Base-by-base conservation (phyloP, 1,140 invertebrate species). In the Thaumatotibia leucotreta region DNA sequence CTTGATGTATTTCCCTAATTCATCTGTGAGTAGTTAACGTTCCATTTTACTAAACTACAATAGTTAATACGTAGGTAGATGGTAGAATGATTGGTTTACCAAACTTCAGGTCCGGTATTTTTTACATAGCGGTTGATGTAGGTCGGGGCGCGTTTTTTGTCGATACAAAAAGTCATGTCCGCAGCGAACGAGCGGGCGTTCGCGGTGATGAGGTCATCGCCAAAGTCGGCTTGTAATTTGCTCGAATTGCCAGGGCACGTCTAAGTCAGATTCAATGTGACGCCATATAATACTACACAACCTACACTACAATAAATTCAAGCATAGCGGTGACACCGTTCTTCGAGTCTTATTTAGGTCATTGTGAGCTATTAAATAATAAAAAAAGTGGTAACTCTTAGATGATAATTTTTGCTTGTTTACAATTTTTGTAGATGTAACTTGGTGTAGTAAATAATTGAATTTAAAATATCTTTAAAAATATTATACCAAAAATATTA, bases 71-170 rank as follows among this genome's bases (percentile, higher is more conserved):
- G 4, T 5, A 45, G 9, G 39, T 14, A 45, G 3, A 20, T 45
- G 6, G 14, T 45, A 17, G 17, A 39, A 45, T 8, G 24, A 58
- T 31, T 27, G 11, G 24, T 58, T 27, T 29, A 58, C 52, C 50
- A 14, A 27, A 27, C 24, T 58, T 58, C 6, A 58, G 27, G n/a
- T 29, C 52, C 24, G 52, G 67, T 39, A 39, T 73, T 80, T 77
- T 77, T 77, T 77, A 70, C 72, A 23, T 50, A 45, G 52, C 52
- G 32, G 74, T 90, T 90, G 84, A 77, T 84, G 84, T 88, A 90
- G 88, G 86, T 90, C 88, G 79, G 72, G 81, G 70, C 54, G 61
- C 63, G 52, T 73, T 86, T 87, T 88, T 87, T 80, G 75, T 65
- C 67, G 67, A 63, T 66, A 77, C 67, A 78, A 88, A 88, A 85